These are phyloP conservation scores for Platysteira castanea DNA, from an alignment of 2,113 vertebrate genomes.

Conservation along the genomic window DNA sequence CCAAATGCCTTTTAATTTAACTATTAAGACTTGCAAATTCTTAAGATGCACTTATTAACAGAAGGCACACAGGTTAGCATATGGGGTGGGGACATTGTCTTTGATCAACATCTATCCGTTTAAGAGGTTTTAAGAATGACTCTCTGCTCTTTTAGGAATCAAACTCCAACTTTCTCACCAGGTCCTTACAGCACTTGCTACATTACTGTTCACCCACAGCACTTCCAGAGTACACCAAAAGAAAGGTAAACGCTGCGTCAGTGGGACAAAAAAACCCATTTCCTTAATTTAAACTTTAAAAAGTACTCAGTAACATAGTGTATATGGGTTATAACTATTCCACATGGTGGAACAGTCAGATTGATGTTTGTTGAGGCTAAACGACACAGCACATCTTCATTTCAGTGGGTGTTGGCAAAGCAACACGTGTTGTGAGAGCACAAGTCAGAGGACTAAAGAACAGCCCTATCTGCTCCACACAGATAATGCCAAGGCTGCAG, in stretches of 20 bases:
- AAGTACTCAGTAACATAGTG: background rate
- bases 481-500: background rate
- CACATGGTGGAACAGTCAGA: background rate
- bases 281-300: conserved; percentile 9
- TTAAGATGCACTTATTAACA: background rate
- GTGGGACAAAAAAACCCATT: background rate
- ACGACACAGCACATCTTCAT: background rate
- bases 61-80: background rate
- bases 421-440: background rate
- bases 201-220: background rate
- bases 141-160: background rate
- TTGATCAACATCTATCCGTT: background rate
- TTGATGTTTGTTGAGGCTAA: background rate
- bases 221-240: background rate
- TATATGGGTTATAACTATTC: background rate
- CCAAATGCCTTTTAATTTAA: background rate
- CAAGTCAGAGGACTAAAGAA: background rate
- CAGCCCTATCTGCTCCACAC: background rate
- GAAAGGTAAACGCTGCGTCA: background rate
- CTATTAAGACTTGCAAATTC: background rate
- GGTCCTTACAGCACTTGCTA: background rate
- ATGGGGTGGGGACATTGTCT: background rate
- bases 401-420: background rate
- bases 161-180: background rate
- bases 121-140: background rate